Evolutionary conservation across 2,888 invertebrate species (phyloP).

Genomic region (Plagiodera versicolora): DNA sequence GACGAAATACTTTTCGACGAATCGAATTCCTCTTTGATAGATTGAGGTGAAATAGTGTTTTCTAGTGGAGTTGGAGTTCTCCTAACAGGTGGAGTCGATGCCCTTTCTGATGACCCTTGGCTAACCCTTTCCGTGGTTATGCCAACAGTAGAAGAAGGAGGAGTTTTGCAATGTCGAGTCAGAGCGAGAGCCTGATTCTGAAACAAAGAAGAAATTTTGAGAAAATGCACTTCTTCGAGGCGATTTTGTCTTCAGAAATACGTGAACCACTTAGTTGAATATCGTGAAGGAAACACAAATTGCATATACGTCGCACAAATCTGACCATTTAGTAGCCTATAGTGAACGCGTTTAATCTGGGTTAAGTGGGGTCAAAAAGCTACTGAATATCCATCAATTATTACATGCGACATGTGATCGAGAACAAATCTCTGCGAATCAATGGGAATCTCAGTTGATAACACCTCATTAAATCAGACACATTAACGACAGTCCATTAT

Average conservation of each 20-base stretch:
- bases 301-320: conserved; percentile 38
- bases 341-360: conserved; percentile 65
- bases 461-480: conserved; percentile 15
- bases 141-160: conserved; percentile 46
- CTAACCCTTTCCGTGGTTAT: conserved; percentile 49
- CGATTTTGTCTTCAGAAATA: too few relatives aligned
- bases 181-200: conserved; percentile 70
- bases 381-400: conserved; percentile 57
- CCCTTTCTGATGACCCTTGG: conserved; percentile 59
- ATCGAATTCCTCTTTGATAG: conserved; percentile 68
- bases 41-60: conserved; percentile 59
- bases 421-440: conserved; percentile 30
- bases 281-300: conserved; percentile 27
- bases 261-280: too few relatives aligned
- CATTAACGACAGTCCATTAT: background rate
- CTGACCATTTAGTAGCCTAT: conserved; percentile 48
- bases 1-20: conserved; percentile 59
- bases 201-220: conserved; percentile 28
- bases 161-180: conserved; percentile 59
- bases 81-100: conserved; percentile 52
- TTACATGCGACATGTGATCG: conserved; percentile 34
- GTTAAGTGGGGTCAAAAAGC: conserved; percentile 76
- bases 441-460: conserved; percentile 24
- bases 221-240: too few relatives aligned
- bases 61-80: conserved; percentile 56